A percentile compares a stretch with the other conserved stretches of the same genome.
phyloP scores from a whole-genome alignment of 2,888 invertebrate genomes.

The Oscheius myriophilus region DNA sequence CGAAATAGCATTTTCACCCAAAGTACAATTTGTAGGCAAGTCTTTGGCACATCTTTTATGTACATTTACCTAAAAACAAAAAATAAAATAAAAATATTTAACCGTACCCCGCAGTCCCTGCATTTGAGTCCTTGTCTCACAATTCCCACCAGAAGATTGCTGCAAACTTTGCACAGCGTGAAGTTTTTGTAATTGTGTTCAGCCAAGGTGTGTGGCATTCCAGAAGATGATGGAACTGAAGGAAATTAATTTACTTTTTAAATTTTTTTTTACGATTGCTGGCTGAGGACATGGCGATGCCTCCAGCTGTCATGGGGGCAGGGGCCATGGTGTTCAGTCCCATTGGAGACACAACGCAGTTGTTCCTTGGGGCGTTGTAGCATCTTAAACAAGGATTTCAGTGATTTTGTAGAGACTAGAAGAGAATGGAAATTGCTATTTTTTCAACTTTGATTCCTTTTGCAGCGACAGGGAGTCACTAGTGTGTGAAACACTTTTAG shows the following conservation, averaged over 20 bases:
- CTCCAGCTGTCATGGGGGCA: conserved; percentile 20
- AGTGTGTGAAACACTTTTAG: too few species aligned
- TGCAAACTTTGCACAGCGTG: conserved; percentile 70
- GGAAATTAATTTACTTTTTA: too few species aligned
- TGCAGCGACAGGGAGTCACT: too few species aligned
- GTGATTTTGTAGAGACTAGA: too few species aligned
- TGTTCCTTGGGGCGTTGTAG: conserved; percentile 66
- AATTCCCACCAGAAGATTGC: conserved; percentile 70
- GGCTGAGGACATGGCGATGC: conserved; percentile 8
- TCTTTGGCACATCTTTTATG: conserved; percentile 68
- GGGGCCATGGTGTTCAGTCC: conserved; percentile 2
- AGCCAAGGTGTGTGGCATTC: conserved; percentile 68
- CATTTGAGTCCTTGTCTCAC: conserved; percentile 70
- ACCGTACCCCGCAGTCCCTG: conserved; percentile 68
- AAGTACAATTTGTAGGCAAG: conserved; percentile 64
- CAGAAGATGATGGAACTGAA: conserved; percentile 23
- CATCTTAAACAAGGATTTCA: too few species aligned
- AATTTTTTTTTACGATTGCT: not conserved
- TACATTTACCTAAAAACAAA: conserved; percentile 68
- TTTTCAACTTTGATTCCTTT: too few species aligned
- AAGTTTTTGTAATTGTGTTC: conserved; percentile 70
- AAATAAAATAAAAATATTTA: too few species aligned
- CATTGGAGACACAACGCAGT: conserved; percentile 50
- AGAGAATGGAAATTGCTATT: too few species aligned
- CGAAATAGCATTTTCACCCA: conserved; percentile 54